These are phyloP conservation scores for Diarsia dahlii DNA, from an alignment of 2,888 invertebrate genomes.

Conservation along the genomic window DNA sequence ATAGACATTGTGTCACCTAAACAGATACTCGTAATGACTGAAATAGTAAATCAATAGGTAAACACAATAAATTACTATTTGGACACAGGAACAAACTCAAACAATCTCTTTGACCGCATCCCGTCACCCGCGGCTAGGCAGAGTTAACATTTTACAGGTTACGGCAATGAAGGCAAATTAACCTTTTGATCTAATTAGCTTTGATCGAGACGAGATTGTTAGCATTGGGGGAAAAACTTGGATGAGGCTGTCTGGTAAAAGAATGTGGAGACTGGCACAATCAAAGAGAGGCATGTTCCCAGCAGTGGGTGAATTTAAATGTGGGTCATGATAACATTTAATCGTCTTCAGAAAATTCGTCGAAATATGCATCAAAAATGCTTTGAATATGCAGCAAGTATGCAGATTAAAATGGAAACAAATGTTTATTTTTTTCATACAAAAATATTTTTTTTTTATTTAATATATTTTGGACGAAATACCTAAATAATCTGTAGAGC, in stretches of 20 bases:
- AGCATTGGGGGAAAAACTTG: background rate
- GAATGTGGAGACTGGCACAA: background rate
- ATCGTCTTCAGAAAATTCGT: background rate
- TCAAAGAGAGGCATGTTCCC: background rate
- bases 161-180: conserved; percentile 9
- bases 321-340: background rate
- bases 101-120: background rate
- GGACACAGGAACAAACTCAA: background rate
- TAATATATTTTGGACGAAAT: too few relatives aligned
- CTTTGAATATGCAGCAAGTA: background rate
- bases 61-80: background rate
- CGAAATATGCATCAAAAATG: background rate
- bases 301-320: background rate
- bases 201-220: conserved; percentile 11
- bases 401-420: too few relatives aligned
- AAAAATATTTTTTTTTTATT: too few relatives aligned
- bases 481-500: too few relatives aligned
- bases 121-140: background rate
- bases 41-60: background rate
- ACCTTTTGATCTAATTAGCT: conserved; percentile 18
- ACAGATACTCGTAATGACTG: background rate
- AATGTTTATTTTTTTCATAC: too few relatives aligned
- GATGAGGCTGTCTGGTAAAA: background rate
- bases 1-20: too few relatives aligned
- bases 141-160: background rate